Evolutionary conservation across 2,113 vertebrate genomes (phyloP).

Genomic region (Tiliqua scincoides): DNA sequence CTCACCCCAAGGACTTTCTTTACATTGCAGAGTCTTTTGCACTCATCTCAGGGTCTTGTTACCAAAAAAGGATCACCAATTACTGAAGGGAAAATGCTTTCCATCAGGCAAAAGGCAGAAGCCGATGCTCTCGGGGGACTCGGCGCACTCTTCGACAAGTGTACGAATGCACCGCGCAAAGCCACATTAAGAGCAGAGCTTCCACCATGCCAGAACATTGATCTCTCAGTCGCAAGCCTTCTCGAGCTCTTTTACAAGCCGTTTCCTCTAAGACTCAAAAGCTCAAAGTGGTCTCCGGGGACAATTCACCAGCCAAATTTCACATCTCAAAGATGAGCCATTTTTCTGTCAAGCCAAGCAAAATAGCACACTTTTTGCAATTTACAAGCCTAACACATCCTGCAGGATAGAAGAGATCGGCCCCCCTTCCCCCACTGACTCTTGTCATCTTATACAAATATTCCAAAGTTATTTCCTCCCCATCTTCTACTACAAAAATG

Average conservation of each 20-base stretch:
- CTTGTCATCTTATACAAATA: neutral
- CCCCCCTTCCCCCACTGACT: neutral
- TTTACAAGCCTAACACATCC: neutral
- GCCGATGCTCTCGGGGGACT: neutral
- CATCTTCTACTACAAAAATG: neutral
- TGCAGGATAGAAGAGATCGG: no score
- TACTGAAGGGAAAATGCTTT: neutral
- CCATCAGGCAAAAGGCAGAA: neutral
- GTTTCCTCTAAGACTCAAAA: neutral
- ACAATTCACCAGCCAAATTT: slow-evolving; percentile 8
- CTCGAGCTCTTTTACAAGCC: neutral
- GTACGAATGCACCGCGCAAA: neutral
- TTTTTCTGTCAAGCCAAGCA: neutral
- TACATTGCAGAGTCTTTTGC: neutral
- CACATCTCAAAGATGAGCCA: neutral
- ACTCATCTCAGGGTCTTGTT: neutral
- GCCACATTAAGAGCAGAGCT: neutral
- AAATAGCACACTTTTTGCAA: neutral
- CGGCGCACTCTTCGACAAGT: neutral
- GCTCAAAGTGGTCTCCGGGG: neutral
- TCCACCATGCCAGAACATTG: neutral
- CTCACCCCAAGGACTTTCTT: neutral
- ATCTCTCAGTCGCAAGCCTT: neutral
- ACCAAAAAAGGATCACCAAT: neutral
- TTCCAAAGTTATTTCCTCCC: neutral